phyloP scores from a whole-genome alignment of 2,888 invertebrate species.

The Tridacna gigas region DNA sequence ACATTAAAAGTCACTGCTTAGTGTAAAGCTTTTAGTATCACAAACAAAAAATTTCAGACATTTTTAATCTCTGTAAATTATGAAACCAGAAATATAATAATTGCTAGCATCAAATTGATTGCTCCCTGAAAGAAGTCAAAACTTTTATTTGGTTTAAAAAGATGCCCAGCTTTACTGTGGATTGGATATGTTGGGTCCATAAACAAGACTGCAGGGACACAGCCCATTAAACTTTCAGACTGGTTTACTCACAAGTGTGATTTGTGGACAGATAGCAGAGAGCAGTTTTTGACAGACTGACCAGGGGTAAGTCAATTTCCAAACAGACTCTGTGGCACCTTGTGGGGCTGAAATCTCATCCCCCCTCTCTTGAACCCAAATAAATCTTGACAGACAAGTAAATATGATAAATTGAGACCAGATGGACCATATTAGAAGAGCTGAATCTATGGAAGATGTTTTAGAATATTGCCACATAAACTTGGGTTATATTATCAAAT shows the following conservation, averaged over 20 bases:
- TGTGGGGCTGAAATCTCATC: slow-evolving; percentile 16
- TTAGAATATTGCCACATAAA: too few species aligned
- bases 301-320: slow-evolving; percentile 18
- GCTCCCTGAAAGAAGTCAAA: too few species aligned
- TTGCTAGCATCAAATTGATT: too few species aligned
- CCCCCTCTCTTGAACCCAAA: slow-evolving; percentile 13
- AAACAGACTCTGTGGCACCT: slow-evolving; percentile 15
- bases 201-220: slow-evolving; percentile 10
- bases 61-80: too few species aligned
- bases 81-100: too few species aligned
- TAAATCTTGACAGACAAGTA: slow-evolving; percentile 10
- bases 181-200: slow-evolving; percentile 3
- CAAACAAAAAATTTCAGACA: too few species aligned
- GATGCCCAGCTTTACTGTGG: neutral
- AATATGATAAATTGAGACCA: slow-evolving; percentile 28
- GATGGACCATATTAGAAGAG: slow-evolving; percentile 12
- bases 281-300: slow-evolving; percentile 10
- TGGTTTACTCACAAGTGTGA: slow-evolving; percentile 7
- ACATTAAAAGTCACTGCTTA: too few species aligned
- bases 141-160: too few species aligned
- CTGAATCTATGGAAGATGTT: too few species aligned
- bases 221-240: slow-evolving; percentile 27
- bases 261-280: slow-evolving; percentile 14
- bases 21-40: too few species aligned
- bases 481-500: too few species aligned